Conservation (phyloP, 2,888 invertebrate genomes). For the Reticulitermes lucifugus region DNA sequence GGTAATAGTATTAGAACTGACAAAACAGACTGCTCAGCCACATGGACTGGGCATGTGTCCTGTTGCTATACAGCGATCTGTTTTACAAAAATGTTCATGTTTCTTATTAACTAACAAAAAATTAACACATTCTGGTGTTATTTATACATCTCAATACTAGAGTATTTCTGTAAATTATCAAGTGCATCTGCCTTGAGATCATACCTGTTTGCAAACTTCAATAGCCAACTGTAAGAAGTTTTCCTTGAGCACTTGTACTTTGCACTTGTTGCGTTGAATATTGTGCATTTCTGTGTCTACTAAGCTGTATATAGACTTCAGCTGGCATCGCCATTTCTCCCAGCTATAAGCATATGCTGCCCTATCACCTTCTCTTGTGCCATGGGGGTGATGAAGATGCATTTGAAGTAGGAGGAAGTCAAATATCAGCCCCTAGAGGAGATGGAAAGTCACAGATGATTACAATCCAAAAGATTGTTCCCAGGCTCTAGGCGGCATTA, state of each 20-base stretch:
- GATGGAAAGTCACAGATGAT: background rate
- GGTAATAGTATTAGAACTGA: too few relatives aligned
- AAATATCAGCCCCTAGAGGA: constrained; percentile 62
- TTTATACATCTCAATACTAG: too few relatives aligned
- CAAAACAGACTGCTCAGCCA: too few relatives aligned
- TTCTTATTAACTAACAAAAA: too few relatives aligned
- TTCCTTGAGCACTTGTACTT: constrained; percentile 32
- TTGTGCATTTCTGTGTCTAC: constrained; percentile 59
- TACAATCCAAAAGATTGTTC: too few relatives aligned
- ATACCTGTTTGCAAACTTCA: constrained; percentile 24
- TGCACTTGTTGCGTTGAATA: background rate
- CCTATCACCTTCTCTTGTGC: constrained; percentile 59
- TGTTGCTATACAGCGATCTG: too few relatives aligned
- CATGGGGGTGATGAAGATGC: constrained; percentile 67
- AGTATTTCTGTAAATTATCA: too few relatives aligned
- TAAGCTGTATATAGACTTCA: constrained; percentile 61
- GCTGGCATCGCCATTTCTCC: constrained; percentile 63
- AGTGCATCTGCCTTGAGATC: too few relatives aligned
- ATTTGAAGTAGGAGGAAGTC: constrained; percentile 67
- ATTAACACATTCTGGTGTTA: too few relatives aligned
- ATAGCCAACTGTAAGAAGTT: background rate
- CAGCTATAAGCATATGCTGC: constrained; percentile 62
- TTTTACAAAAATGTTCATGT: too few relatives aligned
- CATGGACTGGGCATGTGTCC: too few relatives aligned
- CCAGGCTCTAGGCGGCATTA: too few relatives aligned